A percentile compares a stretch with the other conserved stretches of the same genome.
phyloP scores from a whole-genome alignment of 64 coral and sea anemone genomes.

The Pocillopora verrucosa region DNA sequence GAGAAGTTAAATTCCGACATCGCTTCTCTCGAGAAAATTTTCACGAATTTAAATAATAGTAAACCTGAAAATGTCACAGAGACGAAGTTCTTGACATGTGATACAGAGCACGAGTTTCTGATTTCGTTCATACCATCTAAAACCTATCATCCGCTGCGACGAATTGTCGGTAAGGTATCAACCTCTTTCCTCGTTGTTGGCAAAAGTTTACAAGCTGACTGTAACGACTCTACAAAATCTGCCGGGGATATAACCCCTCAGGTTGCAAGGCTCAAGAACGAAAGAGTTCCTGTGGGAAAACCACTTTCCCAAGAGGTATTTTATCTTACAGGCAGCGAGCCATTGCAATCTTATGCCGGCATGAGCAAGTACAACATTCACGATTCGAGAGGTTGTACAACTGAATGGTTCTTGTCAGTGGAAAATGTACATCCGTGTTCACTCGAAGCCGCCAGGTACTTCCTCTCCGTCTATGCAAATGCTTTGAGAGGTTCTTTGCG shows the following conservation, averaged over 20 bases:
- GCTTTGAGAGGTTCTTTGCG: slow-evolving; percentile 34
- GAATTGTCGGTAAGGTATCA: slow-evolving; percentile 59
- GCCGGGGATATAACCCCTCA: neutral
- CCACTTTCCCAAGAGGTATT: slow-evolving; percentile 77
- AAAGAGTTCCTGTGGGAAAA: slow-evolving; percentile 77
- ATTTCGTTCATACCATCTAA: slow-evolving; percentile 63
- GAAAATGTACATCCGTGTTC: slow-evolving; percentile 34
- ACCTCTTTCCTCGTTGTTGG: slow-evolving; percentile 47
- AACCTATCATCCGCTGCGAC: slow-evolving; percentile 68
- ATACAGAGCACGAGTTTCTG: slow-evolving; percentile 34
- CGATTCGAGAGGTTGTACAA: slow-evolving; percentile 2
- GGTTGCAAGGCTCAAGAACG: slow-evolving; percentile 32
- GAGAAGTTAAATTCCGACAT: slow-evolving; percentile 36
- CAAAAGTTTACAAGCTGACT: slow-evolving; percentile 28
- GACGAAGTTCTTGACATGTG: slow-evolving; percentile 8
- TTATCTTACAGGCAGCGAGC: slow-evolving; percentile 61
- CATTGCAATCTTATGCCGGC: slow-evolving; percentile 58
- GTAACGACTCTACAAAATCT: slow-evolving; percentile 3
- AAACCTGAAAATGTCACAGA: neutral
- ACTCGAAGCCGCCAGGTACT: slow-evolving; percentile 67
- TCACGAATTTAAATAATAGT: slow-evolving; percentile 28
- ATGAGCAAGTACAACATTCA: slow-evolving; percentile 1
- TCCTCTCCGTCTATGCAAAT: slow-evolving; percentile 60
- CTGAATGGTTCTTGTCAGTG: slow-evolving; percentile 37
- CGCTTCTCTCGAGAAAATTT: slow-evolving; percentile 26